Percentiles rank a stretch among this genome's conserved stretches.
Conservation (phyloP, 2,888 invertebrate genomes). For the Hedychridium roseum region DNA sequence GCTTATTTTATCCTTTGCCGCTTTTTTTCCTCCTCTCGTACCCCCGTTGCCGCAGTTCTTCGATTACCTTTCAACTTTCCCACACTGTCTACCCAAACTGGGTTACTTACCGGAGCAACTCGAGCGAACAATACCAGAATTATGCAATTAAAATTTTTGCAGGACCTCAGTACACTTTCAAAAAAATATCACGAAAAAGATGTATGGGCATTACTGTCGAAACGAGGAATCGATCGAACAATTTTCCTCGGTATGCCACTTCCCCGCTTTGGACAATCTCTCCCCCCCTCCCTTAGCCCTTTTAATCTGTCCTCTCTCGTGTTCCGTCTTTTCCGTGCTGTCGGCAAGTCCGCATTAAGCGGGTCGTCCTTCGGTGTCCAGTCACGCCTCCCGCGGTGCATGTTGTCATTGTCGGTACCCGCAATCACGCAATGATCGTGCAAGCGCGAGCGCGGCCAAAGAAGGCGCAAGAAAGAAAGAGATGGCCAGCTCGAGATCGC, state of each 20-base stretch:
- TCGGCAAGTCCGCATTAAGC: constrained; percentile 50
- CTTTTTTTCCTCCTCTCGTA: no score
- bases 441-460: constrained; percentile 33
- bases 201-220: neutral
- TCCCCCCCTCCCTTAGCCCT: constrained; percentile 15
- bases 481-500: constrained; percentile 6
- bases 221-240: neutral
- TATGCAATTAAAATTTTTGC: no score
- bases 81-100: no score
- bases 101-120: no score
- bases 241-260: no score
- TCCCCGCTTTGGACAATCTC: constrained; percentile 1
- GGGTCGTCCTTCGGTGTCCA: constrained; percentile 41
- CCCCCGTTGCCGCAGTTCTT: no score
- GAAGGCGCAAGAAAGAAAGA: constrained; percentile 12
- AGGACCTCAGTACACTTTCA: no score
- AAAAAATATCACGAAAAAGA: neutral
- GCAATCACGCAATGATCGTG: constrained; percentile 46
- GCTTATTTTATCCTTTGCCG: no score
- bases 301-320: constrained; percentile 16
- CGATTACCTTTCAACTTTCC: no score
- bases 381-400: constrained; percentile 60
- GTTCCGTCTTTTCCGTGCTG: constrained; percentile 38
- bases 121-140: no score
- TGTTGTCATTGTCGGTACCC: constrained; percentile 60